Evolutionary conservation across 2,888 invertebrate species (phyloP), one percentile per base, ranked within the genome.

Genomic region (Habroteleia sp.): DNA sequence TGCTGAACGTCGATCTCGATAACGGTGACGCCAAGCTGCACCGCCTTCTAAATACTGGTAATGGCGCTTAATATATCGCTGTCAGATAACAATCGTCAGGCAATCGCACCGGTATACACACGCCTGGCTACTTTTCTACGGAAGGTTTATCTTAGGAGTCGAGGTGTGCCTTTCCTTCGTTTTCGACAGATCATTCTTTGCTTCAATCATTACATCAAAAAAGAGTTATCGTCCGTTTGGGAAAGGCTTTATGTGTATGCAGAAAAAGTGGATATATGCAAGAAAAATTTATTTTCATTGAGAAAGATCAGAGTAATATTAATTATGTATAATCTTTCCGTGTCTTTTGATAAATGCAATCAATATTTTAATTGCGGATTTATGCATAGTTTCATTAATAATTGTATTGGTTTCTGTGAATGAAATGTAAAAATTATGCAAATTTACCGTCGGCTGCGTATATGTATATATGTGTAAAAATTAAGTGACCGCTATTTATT

Each of bases 31-130:
- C 77, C 75, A 66, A 78, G 78, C 77, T 78, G 78, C 75, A 79
- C 81, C 83, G 82, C 79, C 85, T 84, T 84, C 84, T 85, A 85
- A 85, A 85, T 85, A 84, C 84, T 82, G 83, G 83, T 85, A 85
- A 85, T 85, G 85, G 82, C 81, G 82, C 81, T 85, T 84, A 85
- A 85, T 85, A 85, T 84, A 85, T 85, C 84, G 85, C 81, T 79
- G 69, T 56, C 63, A 84, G 85, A 85, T 85, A 85, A 85, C 83
- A 84, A 85, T 85, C 85, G 81, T 80, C 78, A 78, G 79, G 79
- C 80, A 79, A 82, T 81, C 74, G 80, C 78, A 62, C 76, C 82
- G 79, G 80, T 81, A 81, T 77, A 81, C 76, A 72, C 76, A 73
- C 81, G 82, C 77, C 82, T 77, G 44, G 50, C 65, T 65, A 82